Conservation (phyloP, 2,888 invertebrate genomes). For the Ochlodes sylvanus region DNA sequence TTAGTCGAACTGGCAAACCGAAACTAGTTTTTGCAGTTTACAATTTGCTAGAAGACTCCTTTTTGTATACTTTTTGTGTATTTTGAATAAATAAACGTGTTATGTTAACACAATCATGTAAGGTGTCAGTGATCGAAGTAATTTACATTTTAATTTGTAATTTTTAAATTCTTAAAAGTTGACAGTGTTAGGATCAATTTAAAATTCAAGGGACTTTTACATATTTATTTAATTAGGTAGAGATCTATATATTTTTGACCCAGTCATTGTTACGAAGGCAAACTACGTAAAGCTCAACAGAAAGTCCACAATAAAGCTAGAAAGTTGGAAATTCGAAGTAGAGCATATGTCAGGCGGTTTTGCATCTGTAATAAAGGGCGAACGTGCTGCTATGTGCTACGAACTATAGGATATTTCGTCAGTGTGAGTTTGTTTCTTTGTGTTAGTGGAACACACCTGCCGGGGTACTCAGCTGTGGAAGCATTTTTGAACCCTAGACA, state of each 20-base stretch:
- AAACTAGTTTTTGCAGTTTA: constrained; percentile 7
- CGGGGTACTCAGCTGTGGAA: constrained; percentile 40
- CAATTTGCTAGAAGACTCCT: neutral
- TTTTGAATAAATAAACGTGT: neutral
- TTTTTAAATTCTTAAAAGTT: neutral
- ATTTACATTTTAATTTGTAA: too few relatives aligned
- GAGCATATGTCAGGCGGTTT: constrained; percentile 55
- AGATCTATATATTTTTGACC: neutral
- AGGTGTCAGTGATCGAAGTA: too few relatives aligned
- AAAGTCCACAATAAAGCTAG: constrained; percentile 25
- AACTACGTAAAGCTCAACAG: constrained; percentile 8
- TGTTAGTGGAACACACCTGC: constrained; percentile 54
- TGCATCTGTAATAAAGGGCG: constrained; percentile 63
- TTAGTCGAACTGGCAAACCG: neutral
- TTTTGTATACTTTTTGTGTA: neutral
- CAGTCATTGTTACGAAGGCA: neutral
- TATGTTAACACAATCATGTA: too few relatives aligned
- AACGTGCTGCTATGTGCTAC: constrained; percentile 57
- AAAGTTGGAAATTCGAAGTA: constrained; percentile 47
- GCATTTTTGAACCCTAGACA: constrained; percentile 4
- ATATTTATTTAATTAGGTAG: neutral
- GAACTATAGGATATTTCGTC: constrained; percentile 43
- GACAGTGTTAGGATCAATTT: too few relatives aligned
- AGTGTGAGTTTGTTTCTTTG: constrained; percentile 50
- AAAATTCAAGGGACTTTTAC: neutral